phyloP scores from a whole-genome alignment of 2,113 vertebrate species.

The Mesembrinibis cayennensis region DNA sequence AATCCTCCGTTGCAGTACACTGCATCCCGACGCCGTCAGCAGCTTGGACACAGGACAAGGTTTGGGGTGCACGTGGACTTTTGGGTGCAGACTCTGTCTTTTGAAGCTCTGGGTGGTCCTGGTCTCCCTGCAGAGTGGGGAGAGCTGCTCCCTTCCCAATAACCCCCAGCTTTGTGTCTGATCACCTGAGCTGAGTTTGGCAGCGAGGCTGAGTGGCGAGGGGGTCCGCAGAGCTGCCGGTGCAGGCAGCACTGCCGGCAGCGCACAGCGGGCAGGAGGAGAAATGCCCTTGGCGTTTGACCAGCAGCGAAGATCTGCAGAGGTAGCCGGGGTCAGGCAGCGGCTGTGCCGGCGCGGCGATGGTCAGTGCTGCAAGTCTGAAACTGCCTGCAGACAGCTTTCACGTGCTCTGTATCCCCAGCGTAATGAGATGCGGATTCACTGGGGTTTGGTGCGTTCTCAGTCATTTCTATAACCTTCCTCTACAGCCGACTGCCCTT shows the following conservation, averaged over 20 bases:
- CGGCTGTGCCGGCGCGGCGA: fast-evolving
- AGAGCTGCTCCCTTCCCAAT: background rate
- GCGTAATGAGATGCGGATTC: background rate
- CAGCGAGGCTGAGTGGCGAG: background rate
- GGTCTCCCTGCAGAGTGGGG: background rate
- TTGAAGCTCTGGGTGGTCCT: background rate
- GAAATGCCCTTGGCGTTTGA: background rate
- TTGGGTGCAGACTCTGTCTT: background rate
- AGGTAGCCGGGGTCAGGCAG: background rate
- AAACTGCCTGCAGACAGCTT: background rate
- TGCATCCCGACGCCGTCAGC: fast-evolving
- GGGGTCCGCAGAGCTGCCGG: background rate
- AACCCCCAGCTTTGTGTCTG: background rate
- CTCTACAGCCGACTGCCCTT: background rate
- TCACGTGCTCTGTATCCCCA: fast-evolving
- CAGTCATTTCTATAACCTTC: background rate
- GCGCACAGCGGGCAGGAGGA: background rate
- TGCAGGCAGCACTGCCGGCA: background rate
- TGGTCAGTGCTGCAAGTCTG: background rate
- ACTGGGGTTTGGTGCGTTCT: background rate
- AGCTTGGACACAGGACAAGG: background rate
- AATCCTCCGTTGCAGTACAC: background rate
- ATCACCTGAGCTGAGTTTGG: background rate
- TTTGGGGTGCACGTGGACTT: background rate
- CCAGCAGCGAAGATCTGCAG: background rate